These are phyloP conservation scores for Leptopilina boulardi DNA, from an alignment of 1,140 invertebrate species.

Conservation along the genomic window DNA sequence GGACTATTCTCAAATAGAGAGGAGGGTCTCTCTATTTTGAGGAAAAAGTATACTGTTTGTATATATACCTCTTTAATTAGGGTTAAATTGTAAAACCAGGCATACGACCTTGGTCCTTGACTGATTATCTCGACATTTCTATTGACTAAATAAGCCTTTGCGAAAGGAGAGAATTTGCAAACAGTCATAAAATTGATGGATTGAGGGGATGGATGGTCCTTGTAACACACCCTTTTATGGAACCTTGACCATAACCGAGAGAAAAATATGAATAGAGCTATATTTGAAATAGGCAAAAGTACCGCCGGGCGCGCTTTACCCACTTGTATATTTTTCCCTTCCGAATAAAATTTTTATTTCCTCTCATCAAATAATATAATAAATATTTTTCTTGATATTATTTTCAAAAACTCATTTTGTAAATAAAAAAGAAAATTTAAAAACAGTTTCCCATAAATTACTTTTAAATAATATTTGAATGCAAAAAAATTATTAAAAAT, in stretches of 20 bases:
- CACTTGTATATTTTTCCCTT: background rate
- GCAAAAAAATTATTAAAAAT: no score
- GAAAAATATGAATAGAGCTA: slow-evolving; percentile 46
- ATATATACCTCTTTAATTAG: slow-evolving; percentile 72
- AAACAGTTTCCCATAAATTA: no score
- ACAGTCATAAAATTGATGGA: slow-evolving; percentile 66
- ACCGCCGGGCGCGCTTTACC: background rate
- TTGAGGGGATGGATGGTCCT: slow-evolving; percentile 45
- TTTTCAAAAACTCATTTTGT: no score
- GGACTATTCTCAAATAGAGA: background rate
- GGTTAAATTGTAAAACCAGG: slow-evolving; percentile 68
- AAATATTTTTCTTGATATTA: no score
- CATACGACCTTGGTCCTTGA: slow-evolving; percentile 54
- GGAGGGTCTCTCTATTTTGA: background rate
- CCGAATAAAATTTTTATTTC: no score
- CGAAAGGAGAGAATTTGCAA: slow-evolving; percentile 65
- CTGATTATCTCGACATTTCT: slow-evolving; percentile 9
- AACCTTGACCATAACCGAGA: slow-evolving; percentile 45
- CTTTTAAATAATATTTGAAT: no score
- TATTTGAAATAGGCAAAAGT: no score
- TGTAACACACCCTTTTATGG: slow-evolving; percentile 51
- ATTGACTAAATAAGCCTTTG: slow-evolving; percentile 60
- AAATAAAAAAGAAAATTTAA: no score
- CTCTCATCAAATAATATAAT: no score
- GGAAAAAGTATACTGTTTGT: background rate